Conservation (phyloP, 2,113 vertebrate species). For the Macquaria ambigua region DNA sequence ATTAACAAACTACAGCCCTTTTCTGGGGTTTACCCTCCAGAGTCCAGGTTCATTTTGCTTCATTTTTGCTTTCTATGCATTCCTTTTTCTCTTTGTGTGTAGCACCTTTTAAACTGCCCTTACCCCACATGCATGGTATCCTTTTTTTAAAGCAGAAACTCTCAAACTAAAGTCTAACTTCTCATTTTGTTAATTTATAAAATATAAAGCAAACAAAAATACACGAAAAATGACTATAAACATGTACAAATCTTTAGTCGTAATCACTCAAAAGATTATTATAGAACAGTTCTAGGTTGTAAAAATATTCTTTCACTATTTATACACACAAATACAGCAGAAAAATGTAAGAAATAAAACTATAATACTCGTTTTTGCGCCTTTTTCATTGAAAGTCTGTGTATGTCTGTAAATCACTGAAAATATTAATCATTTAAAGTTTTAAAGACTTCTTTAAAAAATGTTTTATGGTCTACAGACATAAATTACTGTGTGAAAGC, state of each 20-base stretch:
- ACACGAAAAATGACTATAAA: neutral
- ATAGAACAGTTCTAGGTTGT: neutral
- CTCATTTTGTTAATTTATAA: neutral
- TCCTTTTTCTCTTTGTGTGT: neutral
- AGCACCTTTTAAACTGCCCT: neutral
- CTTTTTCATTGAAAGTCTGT: neutral
- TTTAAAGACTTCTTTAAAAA: too few species aligned
- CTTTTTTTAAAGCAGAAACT: neutral
- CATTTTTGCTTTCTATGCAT: neutral
- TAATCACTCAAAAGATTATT: neutral
- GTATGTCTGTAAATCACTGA: neutral
- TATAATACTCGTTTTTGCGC: neutral
- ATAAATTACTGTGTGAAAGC: neutral
- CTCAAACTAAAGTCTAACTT: neutral
- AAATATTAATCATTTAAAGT: neutral
- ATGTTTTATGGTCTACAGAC: neutral
- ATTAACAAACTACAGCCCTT: neutral
- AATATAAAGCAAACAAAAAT: neutral
- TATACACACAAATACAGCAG: neutral
- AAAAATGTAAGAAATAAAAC: neutral
- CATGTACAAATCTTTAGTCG: neutral
- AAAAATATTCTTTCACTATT: neutral
- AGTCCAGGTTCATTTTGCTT: neutral
- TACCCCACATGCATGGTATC: neutral
- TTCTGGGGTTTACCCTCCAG: neutral